Evolutionary conservation across 2,888 invertebrate genomes (phyloP), one percentile per base, ranked within the genome.

Genomic region (Oxycera nigricornis): DNA sequence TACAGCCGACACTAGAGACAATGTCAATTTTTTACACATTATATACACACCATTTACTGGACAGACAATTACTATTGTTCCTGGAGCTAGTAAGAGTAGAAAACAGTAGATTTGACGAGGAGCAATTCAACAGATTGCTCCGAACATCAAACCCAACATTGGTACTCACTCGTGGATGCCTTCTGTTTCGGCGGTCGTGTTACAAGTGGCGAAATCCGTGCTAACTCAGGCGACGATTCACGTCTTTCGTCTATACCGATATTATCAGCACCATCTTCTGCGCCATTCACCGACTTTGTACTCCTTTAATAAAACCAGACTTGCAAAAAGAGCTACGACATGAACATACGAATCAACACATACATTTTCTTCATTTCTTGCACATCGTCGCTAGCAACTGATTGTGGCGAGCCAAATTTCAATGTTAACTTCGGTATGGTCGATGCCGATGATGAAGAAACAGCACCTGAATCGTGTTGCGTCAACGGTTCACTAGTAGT

Each of bases 121-220:
- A n/a, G n/a, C n/a, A n/a, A n/a, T n/a, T n/a, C n/a, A n/a, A n/a
- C n/a, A n/a, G n/a, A n/a, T n/a, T n/a, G n/a, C n/a, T n/a, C n/a
- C n/a, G n/a, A n/a, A n/a, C n/a, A n/a, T n/a, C n/a, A n/a, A n/a
- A n/a, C n/a, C n/a, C n/a, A n/a, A n/a, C n/a, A n/a, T 14, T n/a
- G 14, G 14, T 57, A 74, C 73, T 86, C 86, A 77, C 73, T 79
- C 4, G 85, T 82, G 76, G 84, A 79, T 75, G 79, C 77, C 84
- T 92, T 93, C 76, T 87, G 90, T 82, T 94, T 94, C 1, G 93
- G 93, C 72, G 94, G 94, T 77, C 94, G 88, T 2, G 94, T 94
- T 41, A 94, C 92, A 75, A 95, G 84, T 26, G 94, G 93, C 7
- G 94, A 92, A 82, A 95, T 94, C 82, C 92, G 90, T 11, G 94